phyloP scores from a whole-genome alignment of 2,113 vertebrate genomes.

The Oncorhynchus tshawytscha region DNA sequence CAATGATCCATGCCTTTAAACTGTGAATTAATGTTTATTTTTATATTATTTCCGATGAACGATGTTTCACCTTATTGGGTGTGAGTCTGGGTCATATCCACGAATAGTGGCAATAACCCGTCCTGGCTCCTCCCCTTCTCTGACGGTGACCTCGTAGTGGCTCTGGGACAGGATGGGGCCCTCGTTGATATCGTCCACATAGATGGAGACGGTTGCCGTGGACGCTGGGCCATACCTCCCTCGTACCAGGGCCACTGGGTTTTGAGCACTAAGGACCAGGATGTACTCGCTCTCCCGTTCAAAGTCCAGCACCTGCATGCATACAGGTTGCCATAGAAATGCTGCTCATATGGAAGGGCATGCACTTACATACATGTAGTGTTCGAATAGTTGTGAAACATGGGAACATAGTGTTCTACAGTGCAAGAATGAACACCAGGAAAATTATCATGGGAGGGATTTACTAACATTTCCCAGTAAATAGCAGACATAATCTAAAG shows the following conservation, averaged over 20 bases:
- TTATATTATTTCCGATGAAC: not conserved
- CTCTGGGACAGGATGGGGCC: slow-evolving; percentile 73
- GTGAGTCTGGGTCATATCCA: slow-evolving; percentile 76
- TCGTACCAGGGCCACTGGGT: slow-evolving; percentile 72
- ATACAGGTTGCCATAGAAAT: not conserved
- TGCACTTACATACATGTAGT: not conserved
- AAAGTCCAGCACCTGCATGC: slow-evolving; percentile 73
- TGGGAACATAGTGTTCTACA: not conserved
- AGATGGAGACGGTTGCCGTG: slow-evolving; percentile 74
- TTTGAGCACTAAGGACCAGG: slow-evolving; percentile 73
- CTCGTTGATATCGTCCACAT: slow-evolving; percentile 76
- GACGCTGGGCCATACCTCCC: slow-evolving; percentile 75
- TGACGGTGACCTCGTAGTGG: slow-evolving; percentile 75
- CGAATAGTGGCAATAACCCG: slow-evolving; percentile 74
- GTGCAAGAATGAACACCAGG: not conserved
- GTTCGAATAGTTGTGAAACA: not conserved
- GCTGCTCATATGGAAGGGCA: not conserved
- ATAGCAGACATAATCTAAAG: too few relatives aligned
- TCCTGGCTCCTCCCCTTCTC: slow-evolving; percentile 72
- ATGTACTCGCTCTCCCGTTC: slow-evolving; percentile 77
- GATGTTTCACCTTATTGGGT: slow-evolving; percentile 68
- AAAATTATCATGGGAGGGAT: not conserved
- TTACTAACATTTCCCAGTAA: not conserved
- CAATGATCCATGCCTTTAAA: not conserved
- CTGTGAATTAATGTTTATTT: too few relatives aligned